Percentiles rank a stretch among this genome's conserved stretches.
Conservation (phyloP, 2,797 vertebrate genomes). For the Anas acuta region DNA sequence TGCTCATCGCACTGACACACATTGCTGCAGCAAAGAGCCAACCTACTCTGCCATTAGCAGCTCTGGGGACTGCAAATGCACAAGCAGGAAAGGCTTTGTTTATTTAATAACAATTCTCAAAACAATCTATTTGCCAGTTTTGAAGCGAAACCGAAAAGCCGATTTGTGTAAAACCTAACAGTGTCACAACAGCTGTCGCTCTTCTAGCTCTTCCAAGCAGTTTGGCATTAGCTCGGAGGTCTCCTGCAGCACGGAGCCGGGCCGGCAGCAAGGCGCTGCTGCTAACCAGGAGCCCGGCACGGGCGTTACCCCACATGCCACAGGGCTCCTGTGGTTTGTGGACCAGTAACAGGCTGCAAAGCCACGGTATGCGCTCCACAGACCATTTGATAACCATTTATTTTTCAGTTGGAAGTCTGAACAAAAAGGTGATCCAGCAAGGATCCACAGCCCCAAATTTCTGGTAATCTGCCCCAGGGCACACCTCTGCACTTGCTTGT, state of each 20-base stretch:
- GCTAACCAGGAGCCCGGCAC: background rate
- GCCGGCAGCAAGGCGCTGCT: background rate
- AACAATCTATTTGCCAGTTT: background rate
- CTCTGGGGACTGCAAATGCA: background rate
- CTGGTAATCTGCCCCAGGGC: background rate
- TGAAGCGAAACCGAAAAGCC: conserved; percentile 18
- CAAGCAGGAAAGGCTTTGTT: conserved; percentile 3
- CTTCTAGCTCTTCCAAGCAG: background rate
- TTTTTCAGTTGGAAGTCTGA: conserved; percentile 1
- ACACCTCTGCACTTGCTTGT: background rate
- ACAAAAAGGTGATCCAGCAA: background rate
- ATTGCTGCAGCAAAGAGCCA: background rate
- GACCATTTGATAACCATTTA: background rate
- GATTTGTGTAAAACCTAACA: background rate
- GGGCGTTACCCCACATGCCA: fast-evolving
- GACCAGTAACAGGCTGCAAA: conserved; percentile 39
- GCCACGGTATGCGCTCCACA: background rate
- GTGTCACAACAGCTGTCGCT: background rate
- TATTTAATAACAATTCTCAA: conserved; percentile 41
- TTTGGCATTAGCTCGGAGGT: background rate
- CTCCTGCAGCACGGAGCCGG: fast-evolving
- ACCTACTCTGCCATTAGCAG: conserved; percentile 16
- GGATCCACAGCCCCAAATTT: fast-evolving
- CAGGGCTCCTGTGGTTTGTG: conserved; percentile 12
- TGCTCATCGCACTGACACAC: background rate